These are phyloP conservation scores for Gopherus evgoodei DNA, from an alignment of 2,113 vertebrate species.

Conservation along the genomic window DNA sequence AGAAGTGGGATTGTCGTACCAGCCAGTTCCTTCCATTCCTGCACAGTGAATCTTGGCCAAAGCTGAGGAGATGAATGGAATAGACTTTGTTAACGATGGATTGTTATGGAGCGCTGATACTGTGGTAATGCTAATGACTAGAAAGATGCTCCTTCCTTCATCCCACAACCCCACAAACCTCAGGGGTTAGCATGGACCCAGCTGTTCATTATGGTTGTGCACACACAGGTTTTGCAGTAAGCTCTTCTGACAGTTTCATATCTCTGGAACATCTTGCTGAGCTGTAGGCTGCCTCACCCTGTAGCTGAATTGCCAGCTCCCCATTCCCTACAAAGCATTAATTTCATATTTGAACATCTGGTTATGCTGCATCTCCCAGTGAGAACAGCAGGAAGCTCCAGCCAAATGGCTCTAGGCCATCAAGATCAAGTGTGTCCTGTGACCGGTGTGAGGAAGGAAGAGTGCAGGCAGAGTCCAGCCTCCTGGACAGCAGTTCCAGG, in stretches of 20 bases:
- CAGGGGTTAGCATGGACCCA: fast-evolving
- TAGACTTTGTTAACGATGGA: fast-evolving
- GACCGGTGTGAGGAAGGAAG: background rate
- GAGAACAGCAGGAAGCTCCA: background rate
- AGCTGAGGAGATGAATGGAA: fast-evolving
- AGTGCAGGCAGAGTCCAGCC: background rate
- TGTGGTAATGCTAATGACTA: background rate
- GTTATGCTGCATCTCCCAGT: background rate
- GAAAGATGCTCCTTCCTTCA: background rate
- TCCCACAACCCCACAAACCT: fast-evolving
- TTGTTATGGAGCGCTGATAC: fast-evolving
- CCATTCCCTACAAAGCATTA: background rate
- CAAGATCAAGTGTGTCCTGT: background rate
- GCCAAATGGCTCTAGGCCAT: constrained; percentile 1
- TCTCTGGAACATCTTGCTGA: background rate
- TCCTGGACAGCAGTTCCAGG: background rate
- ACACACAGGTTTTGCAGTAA: fast-evolving
- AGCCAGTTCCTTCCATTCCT: background rate
- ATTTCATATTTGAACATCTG: background rate
- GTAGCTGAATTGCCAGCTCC: background rate
- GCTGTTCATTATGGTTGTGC: fast-evolving
- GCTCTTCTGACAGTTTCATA: background rate
- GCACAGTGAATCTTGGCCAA: fast-evolving
- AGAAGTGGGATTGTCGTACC: background rate
- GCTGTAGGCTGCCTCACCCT: background rate